These are phyloP conservation scores for Drosophila busckii DNA, from an alignment of 1,140 invertebrate species.

Conservation along the genomic window DNA sequence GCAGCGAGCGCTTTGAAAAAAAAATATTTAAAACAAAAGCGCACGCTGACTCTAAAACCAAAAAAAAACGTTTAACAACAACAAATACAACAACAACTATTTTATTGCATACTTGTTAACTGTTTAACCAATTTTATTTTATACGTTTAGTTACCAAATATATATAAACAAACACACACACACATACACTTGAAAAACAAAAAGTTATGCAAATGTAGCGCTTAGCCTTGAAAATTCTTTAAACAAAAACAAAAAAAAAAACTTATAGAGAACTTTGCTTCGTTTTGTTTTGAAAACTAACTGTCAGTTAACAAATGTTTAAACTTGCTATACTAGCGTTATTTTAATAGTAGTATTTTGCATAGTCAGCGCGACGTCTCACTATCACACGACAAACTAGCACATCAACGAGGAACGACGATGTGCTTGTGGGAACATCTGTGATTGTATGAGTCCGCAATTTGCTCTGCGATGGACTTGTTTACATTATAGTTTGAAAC, in stretches of 20 bases:
- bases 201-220: slow-evolving; percentile 24
- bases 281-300: slow-evolving; percentile 27
- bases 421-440: too few species aligned
- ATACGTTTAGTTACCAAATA: not conserved
- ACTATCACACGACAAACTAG: too few species aligned
- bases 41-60: too few species aligned
- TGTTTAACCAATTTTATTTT: too few species aligned
- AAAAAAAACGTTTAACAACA: not conserved
- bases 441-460: too few species aligned
- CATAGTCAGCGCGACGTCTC: too few species aligned
- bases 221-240: too few species aligned
- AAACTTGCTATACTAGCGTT: slow-evolving; percentile 21
- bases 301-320: slow-evolving; percentile 11
- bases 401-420: too few species aligned
- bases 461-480: too few species aligned
- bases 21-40: not conserved
- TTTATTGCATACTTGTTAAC: too few species aligned
- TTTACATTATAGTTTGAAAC: too few species aligned
- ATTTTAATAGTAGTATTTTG: slow-evolving; percentile 24
- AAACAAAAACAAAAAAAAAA: slow-evolving; percentile 8
- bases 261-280: slow-evolving; percentile 33
- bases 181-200: slow-evolving; percentile 2
- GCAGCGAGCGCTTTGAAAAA: slow-evolving; percentile 13
- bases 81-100: too few species aligned
- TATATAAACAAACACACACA: slow-evolving; percentile 1